Base-by-base conservation (phyloP, 1,140 invertebrate species). In the Calliphora vicina region DNA sequence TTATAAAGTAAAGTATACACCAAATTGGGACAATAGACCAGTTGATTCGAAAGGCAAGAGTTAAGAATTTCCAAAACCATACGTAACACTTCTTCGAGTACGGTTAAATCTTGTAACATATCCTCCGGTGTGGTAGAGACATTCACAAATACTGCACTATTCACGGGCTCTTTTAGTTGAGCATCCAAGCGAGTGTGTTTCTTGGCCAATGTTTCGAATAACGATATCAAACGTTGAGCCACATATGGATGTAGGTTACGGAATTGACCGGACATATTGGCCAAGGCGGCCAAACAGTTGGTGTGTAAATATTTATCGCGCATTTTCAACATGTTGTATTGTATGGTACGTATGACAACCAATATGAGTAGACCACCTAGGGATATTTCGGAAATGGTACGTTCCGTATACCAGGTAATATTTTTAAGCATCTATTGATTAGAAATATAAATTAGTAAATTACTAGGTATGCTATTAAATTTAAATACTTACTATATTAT, bases 1-100 rank as follows among this genome's bases (percentile, higher is more conserved):
- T 99, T 98, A 91, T 99, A 99, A 1, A 99, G 92, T 81, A 99
- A 92, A 1, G 97, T 97, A 89, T 99, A 99, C 50, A 99, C 94
- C 84, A 99, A 93, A 92, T 99, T 97, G 9, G 97, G 94, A 92
- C 99, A 99, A 88, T 97, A 94, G 4, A 94, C 92, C 43, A 99
- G 92, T 86, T 98, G 97, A 91, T 96, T 94, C 0, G 95, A 95
- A 71, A 99, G 92, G 88, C 96, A 96, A 27, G 97, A 99, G 91
- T 99, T 99, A 73, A 99, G 93, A 73, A 99, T 99, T 92, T 99
- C 98, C 82, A 99, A 90, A 1, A 99, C 94, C 97, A 99, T 99
- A 35, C 97, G 92, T 27, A 99, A 92, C 2, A 99, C 98, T 92
- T 99, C 98, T 92, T 99, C 98, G 26, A 99, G 92, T n/a, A 99